Evolutionary conservation across 2,888 invertebrate species (phyloP), one percentile per base, ranked within the genome.

Genomic region (Mimumesa dahlbomi): DNA sequence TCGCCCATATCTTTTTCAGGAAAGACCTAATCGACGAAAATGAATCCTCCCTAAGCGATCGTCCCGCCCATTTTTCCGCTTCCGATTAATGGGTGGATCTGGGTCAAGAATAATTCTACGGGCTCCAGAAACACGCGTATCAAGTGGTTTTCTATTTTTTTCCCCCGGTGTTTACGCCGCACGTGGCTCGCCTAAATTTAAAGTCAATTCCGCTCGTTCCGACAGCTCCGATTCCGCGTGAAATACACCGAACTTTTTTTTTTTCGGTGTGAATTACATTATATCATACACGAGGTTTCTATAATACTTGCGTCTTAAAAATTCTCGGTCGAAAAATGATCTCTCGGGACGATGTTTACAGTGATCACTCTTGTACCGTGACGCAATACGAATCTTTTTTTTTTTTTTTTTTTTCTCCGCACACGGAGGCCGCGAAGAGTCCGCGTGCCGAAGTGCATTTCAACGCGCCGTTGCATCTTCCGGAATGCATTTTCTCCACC

Each of bases 121-220:
- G 45, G 18, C 38, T 13, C 25, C 52, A 54, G 71, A 49, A 54
- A 74, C 50, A 46, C 22, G 31, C 53, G 72, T 68, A 72, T 75
- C 73, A 40, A 59, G 48, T 46, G 46, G 56, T 56, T 54, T 52
- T 59, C 69, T 70, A 21, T 78, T 75, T 78, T 80, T 71, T 84
- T 79, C 81, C 79, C 73, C 71, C 78, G 48, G 53, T 73, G 73
- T 83, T 83, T 81, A 79, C 77, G n/a, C n/a, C 19, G 29, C 79
- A 61, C 64, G 61, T 63, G 68, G 68, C 79, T 81, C 66, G 78
- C 63, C 84, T 84, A 85, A 83, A 85, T 83, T 85, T 86, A 86
- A 63, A 56, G 7, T 53, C 31, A 2, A 22, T 21, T 16, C 13
- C n/a, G 45, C 45, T 21, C 46, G 46, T 13, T 48, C 29, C 46